phyloP scores from a whole-genome alignment of 2,797 vertebrate genomes.

The Sylvilagus floridanus region DNA sequence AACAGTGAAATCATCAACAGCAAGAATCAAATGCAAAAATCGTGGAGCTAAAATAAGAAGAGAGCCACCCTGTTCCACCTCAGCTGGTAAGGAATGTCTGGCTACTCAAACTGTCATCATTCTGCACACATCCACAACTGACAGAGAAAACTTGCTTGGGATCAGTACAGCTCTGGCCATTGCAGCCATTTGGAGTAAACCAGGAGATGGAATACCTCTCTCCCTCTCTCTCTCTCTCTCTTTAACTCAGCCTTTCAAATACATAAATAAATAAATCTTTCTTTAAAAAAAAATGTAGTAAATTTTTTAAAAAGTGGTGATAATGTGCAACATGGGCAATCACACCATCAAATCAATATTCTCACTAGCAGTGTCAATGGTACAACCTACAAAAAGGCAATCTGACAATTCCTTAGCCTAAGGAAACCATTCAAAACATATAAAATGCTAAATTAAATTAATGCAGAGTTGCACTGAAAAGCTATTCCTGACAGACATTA shows the following conservation, averaged over 20 bases:
- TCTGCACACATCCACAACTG: neutral
- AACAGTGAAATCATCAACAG: slow-evolving; percentile 17
- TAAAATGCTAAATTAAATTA: neutral
- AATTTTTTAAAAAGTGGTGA: neutral
- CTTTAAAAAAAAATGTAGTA: neutral
- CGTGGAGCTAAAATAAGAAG: neutral
- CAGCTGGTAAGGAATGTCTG: neutral
- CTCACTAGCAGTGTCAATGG: neutral
- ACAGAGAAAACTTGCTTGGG: neutral
- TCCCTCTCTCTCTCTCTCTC: too few relatives aligned
- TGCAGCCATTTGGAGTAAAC: too few relatives aligned
- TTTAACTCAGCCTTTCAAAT: too few relatives aligned
- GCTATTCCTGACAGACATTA: neutral
- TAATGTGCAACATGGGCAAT: neutral
- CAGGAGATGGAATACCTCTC: too few relatives aligned
- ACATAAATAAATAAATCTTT: too few relatives aligned
- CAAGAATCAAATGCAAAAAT: slow-evolving; percentile 22
- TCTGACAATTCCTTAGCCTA: neutral
- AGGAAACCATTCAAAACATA: slow-evolving; percentile 7
- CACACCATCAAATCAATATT: neutral
- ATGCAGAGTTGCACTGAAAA: neutral
- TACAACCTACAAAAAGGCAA: neutral
- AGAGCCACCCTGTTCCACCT: neutral
- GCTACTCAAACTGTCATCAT: neutral
- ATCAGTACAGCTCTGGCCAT: neutral